These are phyloP conservation scores for Cinclus cinclus DNA, from an alignment of 2,113 vertebrate genomes.

Conservation along the genomic window DNA sequence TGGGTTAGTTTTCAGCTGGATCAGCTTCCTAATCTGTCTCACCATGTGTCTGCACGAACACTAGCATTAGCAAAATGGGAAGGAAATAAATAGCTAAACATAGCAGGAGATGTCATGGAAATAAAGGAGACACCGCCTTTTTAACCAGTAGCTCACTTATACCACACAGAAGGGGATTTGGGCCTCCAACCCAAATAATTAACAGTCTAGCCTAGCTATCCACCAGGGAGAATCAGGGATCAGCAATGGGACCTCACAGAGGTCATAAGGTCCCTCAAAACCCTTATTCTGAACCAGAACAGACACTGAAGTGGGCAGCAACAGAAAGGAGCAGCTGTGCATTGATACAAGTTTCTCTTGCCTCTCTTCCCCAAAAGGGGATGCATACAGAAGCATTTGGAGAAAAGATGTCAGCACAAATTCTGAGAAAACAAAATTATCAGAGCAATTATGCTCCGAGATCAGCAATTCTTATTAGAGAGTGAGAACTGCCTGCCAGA, in stretches of 20 bases:
- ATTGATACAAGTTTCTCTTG: neutral
- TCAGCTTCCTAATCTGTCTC: constrained; percentile 49
- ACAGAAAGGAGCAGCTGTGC: neutral
- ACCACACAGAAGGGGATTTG: neutral
- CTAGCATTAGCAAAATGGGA: constrained; percentile 33
- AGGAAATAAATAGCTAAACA: constrained; percentile 39
- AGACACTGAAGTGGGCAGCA: neutral
- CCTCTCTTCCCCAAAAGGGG: neutral
- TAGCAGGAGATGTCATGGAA: neutral
- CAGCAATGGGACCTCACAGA: neutral
- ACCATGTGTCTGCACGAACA: constrained; percentile 27
- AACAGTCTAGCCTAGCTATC: neutral
- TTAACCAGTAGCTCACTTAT: neutral
- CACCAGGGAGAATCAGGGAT: neutral
- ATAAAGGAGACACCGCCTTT: neutral
- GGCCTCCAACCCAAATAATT: neutral
- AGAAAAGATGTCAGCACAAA: neutral
- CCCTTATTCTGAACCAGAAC: neutral
- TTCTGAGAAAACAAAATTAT: neutral
- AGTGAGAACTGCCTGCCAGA: neutral
- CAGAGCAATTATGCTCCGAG: neutral
- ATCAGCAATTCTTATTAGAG: neutral
- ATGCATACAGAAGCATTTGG: neutral
- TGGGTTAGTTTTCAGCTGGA: constrained; percentile 49
- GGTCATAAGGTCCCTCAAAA: neutral